phyloP scores from a whole-genome alignment of 2,113 vertebrate genomes.

The Tichodroma muraria region DNA sequence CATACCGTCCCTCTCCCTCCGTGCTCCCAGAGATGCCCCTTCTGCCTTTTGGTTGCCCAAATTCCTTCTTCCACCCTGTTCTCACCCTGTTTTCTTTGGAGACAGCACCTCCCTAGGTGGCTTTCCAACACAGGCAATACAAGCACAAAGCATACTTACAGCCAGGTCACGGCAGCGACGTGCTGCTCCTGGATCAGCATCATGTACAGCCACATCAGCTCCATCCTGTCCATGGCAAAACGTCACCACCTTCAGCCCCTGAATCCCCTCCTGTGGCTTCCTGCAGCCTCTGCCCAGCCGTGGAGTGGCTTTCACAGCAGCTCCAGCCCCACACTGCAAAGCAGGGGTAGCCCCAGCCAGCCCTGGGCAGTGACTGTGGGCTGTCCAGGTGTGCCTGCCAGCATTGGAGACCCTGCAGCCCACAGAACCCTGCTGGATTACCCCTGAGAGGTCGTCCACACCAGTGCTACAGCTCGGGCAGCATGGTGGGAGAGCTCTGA shows the following conservation, averaged over 20 bases:
- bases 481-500: neutral
- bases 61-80: neutral
- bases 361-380: neutral
- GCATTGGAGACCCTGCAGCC: fast-evolving
- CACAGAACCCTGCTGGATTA: neutral
- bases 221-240: neutral
- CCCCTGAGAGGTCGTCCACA: fast-evolving
- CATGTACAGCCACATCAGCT: neutral
- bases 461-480: neutral
- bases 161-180: neutral
- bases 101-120: neutral
- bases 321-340: neutral
- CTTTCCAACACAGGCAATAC: neutral
- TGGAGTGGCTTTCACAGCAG: neutral
- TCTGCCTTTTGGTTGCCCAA: neutral
- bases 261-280: neutral
- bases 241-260: neutral
- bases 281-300: neutral
- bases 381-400: neutral
- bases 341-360: neutral
- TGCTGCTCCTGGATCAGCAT: neutral
- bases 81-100: neutral
- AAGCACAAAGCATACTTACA: neutral
- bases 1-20: neutral
- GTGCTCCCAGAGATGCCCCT: neutral